Percentiles rank a stretch among this genome's conserved stretches.
Evolutionary conservation across 2,888 invertebrate genomes (phyloP).

Genomic region (Oxystoma pomonae): DNA sequence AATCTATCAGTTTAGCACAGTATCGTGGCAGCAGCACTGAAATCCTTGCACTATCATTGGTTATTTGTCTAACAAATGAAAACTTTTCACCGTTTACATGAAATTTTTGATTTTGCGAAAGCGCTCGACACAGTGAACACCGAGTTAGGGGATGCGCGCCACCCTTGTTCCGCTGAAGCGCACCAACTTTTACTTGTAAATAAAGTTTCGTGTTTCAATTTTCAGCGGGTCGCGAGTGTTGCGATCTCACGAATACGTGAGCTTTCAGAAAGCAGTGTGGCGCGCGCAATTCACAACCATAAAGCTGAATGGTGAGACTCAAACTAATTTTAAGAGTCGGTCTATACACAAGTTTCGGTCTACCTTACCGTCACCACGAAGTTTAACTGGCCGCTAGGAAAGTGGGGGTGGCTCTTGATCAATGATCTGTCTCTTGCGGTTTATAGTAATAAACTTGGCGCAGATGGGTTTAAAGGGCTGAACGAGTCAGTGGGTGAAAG

Average conservation of each 20-base stretch:
- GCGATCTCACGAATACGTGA: neutral
- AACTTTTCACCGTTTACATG: too few relatives aligned
- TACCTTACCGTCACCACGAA: slow-evolving; percentile 29
- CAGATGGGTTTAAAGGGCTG: neutral
- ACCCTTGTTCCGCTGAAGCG: neutral
- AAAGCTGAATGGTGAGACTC: neutral
- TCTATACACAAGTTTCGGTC: slow-evolving; percentile 18
- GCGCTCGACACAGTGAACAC: neutral
- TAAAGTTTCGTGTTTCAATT: neutral
- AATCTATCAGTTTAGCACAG: neutral
- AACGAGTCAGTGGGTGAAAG: neutral
- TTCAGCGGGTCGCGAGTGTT: too few relatives aligned
- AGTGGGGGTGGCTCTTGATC: slow-evolving; percentile 16
- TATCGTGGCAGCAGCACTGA: neutral
- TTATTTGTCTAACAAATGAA: neutral
- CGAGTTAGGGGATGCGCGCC: neutral
- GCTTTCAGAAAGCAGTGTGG: neutral
- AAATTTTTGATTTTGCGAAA: neutral
- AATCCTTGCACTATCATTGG: neutral
- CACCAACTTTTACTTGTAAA: neutral
- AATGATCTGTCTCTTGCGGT: neutral
- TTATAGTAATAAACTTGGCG: neutral
- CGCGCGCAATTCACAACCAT: neutral
- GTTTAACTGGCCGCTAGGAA: slow-evolving; percentile 13
- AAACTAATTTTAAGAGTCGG: neutral